A percentile compares a stretch with the other conserved stretches of the same genome.
phyloP scores from a whole-genome alignment of 1,140 invertebrate species.

The Radopholus similis region DNA sequence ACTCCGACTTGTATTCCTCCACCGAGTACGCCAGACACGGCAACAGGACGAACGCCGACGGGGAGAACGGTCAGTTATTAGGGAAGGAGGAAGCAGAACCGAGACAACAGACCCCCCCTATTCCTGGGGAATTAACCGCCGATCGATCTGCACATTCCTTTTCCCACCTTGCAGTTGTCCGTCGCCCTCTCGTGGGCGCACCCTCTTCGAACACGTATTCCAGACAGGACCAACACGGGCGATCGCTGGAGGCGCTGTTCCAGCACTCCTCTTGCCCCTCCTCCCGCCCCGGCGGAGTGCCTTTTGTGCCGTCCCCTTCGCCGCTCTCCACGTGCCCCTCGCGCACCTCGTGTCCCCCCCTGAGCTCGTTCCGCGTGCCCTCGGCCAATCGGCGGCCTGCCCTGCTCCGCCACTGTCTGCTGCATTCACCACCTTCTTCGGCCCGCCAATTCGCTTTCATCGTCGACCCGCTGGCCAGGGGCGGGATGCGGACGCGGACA shows the following conservation, averaged over 20 bases:
- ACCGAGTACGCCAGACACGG: slow-evolving; percentile 30
- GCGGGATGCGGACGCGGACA: not conserved
- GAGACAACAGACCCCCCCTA: too few relatives aligned
- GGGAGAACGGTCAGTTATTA: not conserved
- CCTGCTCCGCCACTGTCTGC: not conserved
- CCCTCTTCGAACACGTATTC: not conserved
- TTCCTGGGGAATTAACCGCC: too few relatives aligned
- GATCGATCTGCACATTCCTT: too few relatives aligned
- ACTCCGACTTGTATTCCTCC: slow-evolving; percentile 30
- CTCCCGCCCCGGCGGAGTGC: too few relatives aligned
- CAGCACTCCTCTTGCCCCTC: too few relatives aligned
- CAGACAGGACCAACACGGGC: not conserved
- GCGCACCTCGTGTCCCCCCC: not conserved
- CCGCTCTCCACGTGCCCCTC: not conserved
- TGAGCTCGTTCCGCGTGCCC: not conserved
- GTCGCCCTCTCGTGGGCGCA: not conserved
- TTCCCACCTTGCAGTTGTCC: not conserved
- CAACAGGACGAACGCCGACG: not conserved
- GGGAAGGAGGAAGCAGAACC: too few relatives aligned
- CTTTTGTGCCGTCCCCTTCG: not conserved
- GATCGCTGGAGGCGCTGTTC: not conserved
- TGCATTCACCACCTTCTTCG: too few relatives aligned
- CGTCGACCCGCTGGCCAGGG: not conserved
- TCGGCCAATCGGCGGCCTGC: not conserved
- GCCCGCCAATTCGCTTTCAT: not conserved